Conservation (phyloP, 1,140 invertebrate genomes). For the Drosophila neocordata region DNA sequence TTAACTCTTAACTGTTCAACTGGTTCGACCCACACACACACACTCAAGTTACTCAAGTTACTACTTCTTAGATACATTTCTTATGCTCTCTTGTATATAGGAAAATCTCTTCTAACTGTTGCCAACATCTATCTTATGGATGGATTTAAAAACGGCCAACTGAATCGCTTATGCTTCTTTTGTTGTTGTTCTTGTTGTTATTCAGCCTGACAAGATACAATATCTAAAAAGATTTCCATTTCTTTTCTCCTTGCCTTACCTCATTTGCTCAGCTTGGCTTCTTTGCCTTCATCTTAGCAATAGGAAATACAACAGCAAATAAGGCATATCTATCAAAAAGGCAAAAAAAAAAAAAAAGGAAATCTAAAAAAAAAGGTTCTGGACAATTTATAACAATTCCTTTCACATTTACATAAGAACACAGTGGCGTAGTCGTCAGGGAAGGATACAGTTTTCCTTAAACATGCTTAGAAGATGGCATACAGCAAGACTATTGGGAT, state of each 20-base stretch:
- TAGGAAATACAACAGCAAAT: slow-evolving; percentile 33
- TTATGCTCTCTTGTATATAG: not conserved
- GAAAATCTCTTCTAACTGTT: slow-evolving; percentile 7
- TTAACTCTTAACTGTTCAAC: slow-evolving; percentile 6
- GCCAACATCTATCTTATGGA: slow-evolving; percentile 6
- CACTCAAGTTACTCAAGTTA: not conserved
- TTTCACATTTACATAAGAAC: slow-evolving; percentile 48
- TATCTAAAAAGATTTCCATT: slow-evolving; percentile 49
- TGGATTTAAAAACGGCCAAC: slow-evolving; percentile 38
- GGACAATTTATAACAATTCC: slow-evolving; percentile 61
- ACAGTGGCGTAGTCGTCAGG: slow-evolving; percentile 12
- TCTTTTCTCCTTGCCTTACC: slow-evolving; percentile 1
- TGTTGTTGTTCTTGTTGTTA: slow-evolving; percentile 5
- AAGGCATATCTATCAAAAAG: slow-evolving; percentile 46
- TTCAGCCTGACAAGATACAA: slow-evolving; percentile 54
- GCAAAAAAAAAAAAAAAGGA: not conserved
- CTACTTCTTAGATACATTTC: slow-evolving; percentile 5
- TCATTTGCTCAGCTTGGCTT: not conserved
- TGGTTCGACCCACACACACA: slow-evolving; percentile 4
- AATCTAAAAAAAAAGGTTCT: slow-evolving; percentile 30
- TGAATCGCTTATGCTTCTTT: slow-evolving; percentile 44
- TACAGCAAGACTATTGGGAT: too few species aligned
- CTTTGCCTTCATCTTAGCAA: not conserved
- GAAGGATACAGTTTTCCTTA: too few species aligned
- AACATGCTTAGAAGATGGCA: too few species aligned